Conservation (phyloP, 2,888 invertebrate species). For the Steinernema hermaphroditum region DNA sequence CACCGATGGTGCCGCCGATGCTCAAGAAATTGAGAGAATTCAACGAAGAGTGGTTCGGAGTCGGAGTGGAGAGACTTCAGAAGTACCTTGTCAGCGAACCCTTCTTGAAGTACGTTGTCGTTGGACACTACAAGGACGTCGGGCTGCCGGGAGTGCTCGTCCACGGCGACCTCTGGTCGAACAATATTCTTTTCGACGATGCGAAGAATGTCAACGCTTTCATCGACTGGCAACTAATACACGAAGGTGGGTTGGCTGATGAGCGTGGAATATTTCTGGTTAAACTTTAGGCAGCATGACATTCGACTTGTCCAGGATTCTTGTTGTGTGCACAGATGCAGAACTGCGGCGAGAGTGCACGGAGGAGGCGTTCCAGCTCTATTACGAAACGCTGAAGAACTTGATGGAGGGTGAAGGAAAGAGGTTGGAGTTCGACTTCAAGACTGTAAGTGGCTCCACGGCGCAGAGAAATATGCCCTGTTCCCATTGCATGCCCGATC, state of each 20-base stretch:
- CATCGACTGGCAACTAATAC: slow-evolving; percentile 26
- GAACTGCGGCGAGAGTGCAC: background rate
- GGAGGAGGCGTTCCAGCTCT: background rate
- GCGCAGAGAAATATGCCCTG: no score
- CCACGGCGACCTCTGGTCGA: slow-evolving; percentile 16
- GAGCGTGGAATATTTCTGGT: background rate
- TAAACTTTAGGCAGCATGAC: slow-evolving; percentile 15
- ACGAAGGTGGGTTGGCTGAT: background rate
- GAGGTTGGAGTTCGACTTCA: background rate
- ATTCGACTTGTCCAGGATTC: background rate
- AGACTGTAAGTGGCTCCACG: background rate
- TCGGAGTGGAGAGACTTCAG: background rate
- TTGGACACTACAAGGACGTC: slow-evolving; percentile 10
- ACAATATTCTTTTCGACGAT: background rate
- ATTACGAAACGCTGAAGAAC: background rate
- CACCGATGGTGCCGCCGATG: slow-evolving; percentile 21
- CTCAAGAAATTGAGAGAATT: background rate
- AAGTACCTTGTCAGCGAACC: slow-evolving; percentile 14
- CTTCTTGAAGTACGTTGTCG: slow-evolving; percentile 14
- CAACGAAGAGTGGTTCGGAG: slow-evolving; percentile 23
- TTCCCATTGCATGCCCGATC: no score
- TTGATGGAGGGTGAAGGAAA: background rate
- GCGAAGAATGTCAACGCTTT: background rate
- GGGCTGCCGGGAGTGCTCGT: background rate
- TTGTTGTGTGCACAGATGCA: slow-evolving; percentile 3